phyloP scores from a whole-genome alignment of 2,888 invertebrate genomes.

The Campoplex nolae region DNA sequence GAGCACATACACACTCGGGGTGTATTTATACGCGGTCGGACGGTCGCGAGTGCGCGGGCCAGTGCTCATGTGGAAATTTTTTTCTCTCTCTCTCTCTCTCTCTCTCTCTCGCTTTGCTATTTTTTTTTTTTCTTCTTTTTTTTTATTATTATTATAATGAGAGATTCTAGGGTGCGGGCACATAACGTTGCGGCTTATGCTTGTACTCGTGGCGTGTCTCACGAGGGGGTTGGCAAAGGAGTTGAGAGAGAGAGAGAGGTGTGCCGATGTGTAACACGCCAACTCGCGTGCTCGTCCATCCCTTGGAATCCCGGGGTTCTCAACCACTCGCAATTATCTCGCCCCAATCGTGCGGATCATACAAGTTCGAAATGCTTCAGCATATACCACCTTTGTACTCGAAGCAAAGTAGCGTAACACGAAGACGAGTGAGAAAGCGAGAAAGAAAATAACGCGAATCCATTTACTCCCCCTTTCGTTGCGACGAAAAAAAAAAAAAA shows the following conservation, averaged over 20 bases:
- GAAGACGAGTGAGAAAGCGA: neutral
- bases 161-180: constrained; percentile 76
- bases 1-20: constrained; percentile 68
- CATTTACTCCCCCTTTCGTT: neutral
- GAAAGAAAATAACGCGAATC: neutral
- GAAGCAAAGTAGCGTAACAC: neutral
- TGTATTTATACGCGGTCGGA: constrained; percentile 75
- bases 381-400: constrained; percentile 39
- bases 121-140: constrained; percentile 45
- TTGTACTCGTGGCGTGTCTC: constrained; percentile 73
- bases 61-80: constrained; percentile 76
- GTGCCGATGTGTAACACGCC: constrained; percentile 79
- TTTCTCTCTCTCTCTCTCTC: too few species aligned
- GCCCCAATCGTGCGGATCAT: constrained; percentile 40
- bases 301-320: constrained; percentile 80
- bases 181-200: constrained; percentile 64
- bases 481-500: neutral
- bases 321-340: constrained; percentile 73
- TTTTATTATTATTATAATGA: constrained; percentile 77
- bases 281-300: constrained; percentile 83
- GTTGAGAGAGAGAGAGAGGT: constrained; percentile 67
- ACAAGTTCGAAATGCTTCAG: constrained; percentile 44
- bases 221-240: constrained; percentile 76
- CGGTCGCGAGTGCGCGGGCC: constrained; percentile 66
- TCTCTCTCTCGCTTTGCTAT: constrained; percentile 32